Percentiles rank a stretch among this genome's conserved stretches.
These are phyloP conservation scores for Galeopsomyia nigrocyanea DNA, from an alignment of 2,888 invertebrate genomes.

Conservation along the genomic window DNA sequence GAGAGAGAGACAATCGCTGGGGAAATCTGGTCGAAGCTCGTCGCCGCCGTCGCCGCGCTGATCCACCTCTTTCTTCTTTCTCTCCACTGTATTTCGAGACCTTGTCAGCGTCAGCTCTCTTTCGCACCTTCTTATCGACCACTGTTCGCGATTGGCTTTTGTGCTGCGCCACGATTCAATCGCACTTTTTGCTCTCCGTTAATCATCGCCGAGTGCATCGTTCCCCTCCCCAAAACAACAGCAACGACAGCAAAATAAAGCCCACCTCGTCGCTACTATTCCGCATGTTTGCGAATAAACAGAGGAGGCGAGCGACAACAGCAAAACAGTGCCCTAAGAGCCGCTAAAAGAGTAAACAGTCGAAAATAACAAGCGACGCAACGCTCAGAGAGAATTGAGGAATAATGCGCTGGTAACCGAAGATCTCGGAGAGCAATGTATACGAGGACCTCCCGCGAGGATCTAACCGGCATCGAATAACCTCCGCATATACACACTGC, in stretches of 20 bases:
- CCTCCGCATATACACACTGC: conserved; percentile 29
- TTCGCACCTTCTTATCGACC: conserved; percentile 38
- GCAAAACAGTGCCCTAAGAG: conserved; percentile 42
- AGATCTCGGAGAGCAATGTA: conserved; percentile 42
- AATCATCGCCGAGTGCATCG: conserved; percentile 27
- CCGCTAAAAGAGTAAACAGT: conserved; percentile 48
- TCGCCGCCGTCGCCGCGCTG: conserved; percentile 37
- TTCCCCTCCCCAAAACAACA: neutral
- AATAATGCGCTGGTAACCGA: conserved; percentile 50
- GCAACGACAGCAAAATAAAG: conserved; percentile 3
- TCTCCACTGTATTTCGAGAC: conserved; percentile 13
- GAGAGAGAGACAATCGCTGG: conserved; percentile 67
- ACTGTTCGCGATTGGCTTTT: neutral
- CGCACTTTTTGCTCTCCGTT: too few species aligned
- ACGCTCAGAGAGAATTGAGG: conserved; percentile 25
- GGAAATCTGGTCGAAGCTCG: conserved; percentile 63
- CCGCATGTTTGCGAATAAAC: conserved; percentile 48
- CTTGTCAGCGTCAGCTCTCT: conserved; percentile 36
- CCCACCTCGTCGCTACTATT: conserved; percentile 6
- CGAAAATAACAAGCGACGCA: conserved; percentile 4
- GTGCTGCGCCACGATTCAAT: too few species aligned
- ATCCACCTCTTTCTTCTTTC: conserved; percentile 50
- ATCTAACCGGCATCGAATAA: conserved; percentile 49
- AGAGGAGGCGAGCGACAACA: conserved; percentile 18
- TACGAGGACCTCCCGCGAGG: conserved; percentile 47